phyloP scores from a whole-genome alignment of 2,888 invertebrate genomes.

The Pycnomerus fuliginosus region DNA sequence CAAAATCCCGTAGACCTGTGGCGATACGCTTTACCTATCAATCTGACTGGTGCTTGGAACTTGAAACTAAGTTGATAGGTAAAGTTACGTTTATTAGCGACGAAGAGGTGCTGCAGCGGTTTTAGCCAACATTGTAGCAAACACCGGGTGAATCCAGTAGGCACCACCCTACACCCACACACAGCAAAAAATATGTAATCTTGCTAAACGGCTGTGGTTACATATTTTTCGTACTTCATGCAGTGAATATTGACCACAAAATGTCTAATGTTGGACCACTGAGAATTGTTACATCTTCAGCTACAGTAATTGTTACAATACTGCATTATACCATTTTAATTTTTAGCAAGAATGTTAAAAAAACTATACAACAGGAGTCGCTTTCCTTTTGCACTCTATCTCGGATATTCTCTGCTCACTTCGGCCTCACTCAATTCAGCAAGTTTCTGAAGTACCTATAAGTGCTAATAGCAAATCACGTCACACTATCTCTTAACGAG shows the following conservation, averaged over 20 bases:
- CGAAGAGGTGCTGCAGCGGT: constrained; percentile 53
- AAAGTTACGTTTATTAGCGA: constrained; percentile 44
- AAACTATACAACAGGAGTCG: too few relatives aligned
- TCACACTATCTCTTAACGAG: too few relatives aligned
- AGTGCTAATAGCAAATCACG: too few relatives aligned
- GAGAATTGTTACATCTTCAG: constrained; percentile 52
- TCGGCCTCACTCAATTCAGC: too few relatives aligned
- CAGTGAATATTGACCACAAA: constrained; percentile 53
- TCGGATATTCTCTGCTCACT: too few relatives aligned
- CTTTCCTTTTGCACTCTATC: too few relatives aligned
- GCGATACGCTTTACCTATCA: constrained; percentile 44
- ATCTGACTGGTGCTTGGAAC: constrained; percentile 21
- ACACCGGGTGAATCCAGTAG: constrained; percentile 52
- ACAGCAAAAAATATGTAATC: constrained; percentile 50
- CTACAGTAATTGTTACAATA: constrained; percentile 49
- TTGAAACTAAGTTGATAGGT: constrained; percentile 38
- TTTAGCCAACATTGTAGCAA: constrained; percentile 54
- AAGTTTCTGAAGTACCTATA: too few relatives aligned
- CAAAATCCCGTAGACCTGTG: constrained; percentile 49
- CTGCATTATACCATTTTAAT: constrained; percentile 31
- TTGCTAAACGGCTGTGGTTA: constrained; percentile 35
- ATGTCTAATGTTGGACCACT: constrained; percentile 53
- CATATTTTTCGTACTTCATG: constrained; percentile 47
- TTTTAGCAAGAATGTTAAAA: background rate
- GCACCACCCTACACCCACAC: constrained; percentile 53